Evolutionary conservation across 2,888 invertebrate genomes (phyloP).

Genomic region (Tipula vernalis): DNA sequence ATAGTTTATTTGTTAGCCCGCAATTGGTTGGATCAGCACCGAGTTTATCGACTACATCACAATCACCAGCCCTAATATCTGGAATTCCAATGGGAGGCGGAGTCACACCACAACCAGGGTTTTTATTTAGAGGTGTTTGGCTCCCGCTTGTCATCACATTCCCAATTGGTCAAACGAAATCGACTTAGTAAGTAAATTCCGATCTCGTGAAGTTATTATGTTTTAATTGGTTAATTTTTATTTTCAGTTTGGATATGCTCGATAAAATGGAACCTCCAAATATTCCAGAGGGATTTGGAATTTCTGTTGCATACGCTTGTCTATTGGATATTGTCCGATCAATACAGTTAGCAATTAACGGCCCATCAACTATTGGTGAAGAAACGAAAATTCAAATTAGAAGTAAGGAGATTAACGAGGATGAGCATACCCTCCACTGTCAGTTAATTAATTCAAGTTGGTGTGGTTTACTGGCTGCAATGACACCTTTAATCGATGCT

Average conservation of each 20-base stretch:
- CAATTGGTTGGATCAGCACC: constrained; percentile 41
- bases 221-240: constrained; percentile 8
- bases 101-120: constrained; percentile 78
- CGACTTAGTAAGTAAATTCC: constrained; percentile 65
- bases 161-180: constrained; percentile 73
- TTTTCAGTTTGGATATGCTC: constrained; percentile 78
- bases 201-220: constrained; percentile 10
- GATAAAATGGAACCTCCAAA: constrained; percentile 89
- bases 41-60: constrained; percentile 12
- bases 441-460: constrained; percentile 88
- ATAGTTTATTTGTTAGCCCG: constrained; percentile 72
- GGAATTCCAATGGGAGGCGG: constrained; percentile 45
- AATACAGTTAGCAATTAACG: constrained; percentile 58
- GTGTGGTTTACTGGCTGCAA: constrained; percentile 85
- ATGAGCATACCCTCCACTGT: constrained; percentile 39
- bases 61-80: constrained; percentile 16
- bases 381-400: constrained; percentile 38
- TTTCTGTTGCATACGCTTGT: constrained; percentile 90
- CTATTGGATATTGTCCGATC: constrained; percentile 84
- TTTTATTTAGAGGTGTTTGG: constrained; percentile 87
- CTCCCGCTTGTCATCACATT: constrained; percentile 77
- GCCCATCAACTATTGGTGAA: constrained; percentile 38
- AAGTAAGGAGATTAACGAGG: constrained; percentile 32
- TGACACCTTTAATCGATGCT: constrained; percentile 85
- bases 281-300: constrained; percentile 94